A percentile compares a stretch with the other conserved stretches of the same genome.
These are phyloP conservation scores for Spongia lamella DNA, from an alignment of 37 sponge, comb jelly and placozoan species.

Conservation along the genomic window DNA sequence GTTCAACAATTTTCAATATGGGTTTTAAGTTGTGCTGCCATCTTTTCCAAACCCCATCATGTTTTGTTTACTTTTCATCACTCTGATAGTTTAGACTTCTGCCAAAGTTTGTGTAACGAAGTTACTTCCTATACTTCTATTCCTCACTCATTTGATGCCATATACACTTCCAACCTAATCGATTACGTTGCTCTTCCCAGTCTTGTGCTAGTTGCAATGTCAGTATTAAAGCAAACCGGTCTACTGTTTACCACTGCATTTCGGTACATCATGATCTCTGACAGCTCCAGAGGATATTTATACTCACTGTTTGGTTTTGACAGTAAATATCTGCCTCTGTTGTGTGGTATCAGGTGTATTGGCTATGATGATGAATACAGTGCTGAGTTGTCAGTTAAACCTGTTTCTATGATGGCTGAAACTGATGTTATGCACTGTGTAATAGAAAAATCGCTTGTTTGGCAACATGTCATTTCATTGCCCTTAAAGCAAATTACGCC, in stretches of 20 bases:
- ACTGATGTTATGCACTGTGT: background rate
- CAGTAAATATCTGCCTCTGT: background rate
- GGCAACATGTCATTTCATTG: background rate
- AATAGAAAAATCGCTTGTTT: background rate
- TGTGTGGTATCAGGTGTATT: slow-evolving; percentile 20
- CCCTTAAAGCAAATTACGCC: background rate
- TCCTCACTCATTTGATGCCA: slow-evolving; percentile 1
- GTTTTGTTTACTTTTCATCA: slow-evolving; percentile 29
- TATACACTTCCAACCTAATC: slow-evolving; percentile 17
- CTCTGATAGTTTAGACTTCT: slow-evolving; percentile 19
- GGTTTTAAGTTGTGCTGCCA: background rate
- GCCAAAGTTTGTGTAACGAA: background rate
- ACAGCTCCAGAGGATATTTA: background rate
- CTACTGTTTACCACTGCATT: background rate
- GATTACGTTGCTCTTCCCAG: slow-evolving; percentile 1
- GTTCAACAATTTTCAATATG: slow-evolving; percentile 57
- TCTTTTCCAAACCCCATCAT: too few species aligned
- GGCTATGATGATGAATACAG: background rate
- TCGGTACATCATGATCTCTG: background rate
- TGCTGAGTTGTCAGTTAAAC: background rate
- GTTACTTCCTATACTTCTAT: too few species aligned
- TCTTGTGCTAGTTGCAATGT: slow-evolving; percentile 12
- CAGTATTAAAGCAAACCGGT: background rate
- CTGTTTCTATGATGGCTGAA: background rate
- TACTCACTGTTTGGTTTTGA: slow-evolving; percentile 15